Base-by-base conservation (phyloP, 2,113 vertebrate genomes). In the Entelurus aequoreus region DNA sequence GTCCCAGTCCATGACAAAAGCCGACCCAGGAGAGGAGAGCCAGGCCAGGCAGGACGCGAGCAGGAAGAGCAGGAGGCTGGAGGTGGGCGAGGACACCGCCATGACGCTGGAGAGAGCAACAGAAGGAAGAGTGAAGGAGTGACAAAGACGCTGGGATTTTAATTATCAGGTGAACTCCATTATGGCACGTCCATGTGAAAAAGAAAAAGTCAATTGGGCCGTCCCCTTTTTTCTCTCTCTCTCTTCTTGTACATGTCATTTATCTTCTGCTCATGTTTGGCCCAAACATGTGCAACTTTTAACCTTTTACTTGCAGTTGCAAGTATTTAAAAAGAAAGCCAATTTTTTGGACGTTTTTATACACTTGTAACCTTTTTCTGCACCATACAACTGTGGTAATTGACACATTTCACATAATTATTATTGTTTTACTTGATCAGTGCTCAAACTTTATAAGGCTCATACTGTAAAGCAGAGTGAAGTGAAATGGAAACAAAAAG, bases 31-130 rank as follows among this genome's bases (percentile, higher is more conserved):
- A 56, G 69, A 56, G 48, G 62, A 49, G 36, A 74, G 51, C 78
- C 73, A 79, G 67, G 65, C 66, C 68, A 79, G 54, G 37, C 65
- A 69, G 57, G 79, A 78, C 40, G 81, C 66, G 4, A 82, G 46
- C 60, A 87, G 54, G 49, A 84, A 50, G 37, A 82, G 57, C 56
- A 84, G 69, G 49, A 84, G 70, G 48, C 8, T 54, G 60, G 63
- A 58, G 40, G 64, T 60, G 40, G 21, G 55, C 4, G 55, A 68
- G 1, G 54, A 66, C 48, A 62, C 50, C 15, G 76, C 62, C 85
- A 88, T 89, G 80, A 73, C 68, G 73, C 86, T 87, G 72, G n/a
- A 54, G 56, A 59, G 62, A 63, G 63, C 68, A 48, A 77, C 55
- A 63, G 56, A 48, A 35, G 55, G 38, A 12, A 54, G 54, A 79